Base-by-base conservation (phyloP, 1,140 invertebrate species). In the Dermatophagoides farinae region DNA sequence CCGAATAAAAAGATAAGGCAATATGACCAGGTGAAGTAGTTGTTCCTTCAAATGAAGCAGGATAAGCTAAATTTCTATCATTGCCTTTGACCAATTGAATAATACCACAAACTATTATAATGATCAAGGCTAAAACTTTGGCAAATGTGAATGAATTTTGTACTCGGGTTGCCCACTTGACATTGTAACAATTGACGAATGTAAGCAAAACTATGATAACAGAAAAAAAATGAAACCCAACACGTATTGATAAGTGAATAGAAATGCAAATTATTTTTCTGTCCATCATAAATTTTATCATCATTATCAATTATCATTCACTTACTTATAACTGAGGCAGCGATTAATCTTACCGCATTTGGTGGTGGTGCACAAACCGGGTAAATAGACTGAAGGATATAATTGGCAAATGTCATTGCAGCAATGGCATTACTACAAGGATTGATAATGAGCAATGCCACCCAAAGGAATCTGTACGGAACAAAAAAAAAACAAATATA, bases 401-500 rank as follows among this genome's bases (percentile, higher is more conserved):
- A 96, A 70, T 91, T 83, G 8, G 92, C 88, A 74, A 97, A 97
- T 12, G 91, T 97, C 43, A 97, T 73, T 0, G 88, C 89, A 44
- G 90, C 95, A 63, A 97, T 92, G 18, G 92, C 92, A 75, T 96
- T 97, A 23, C 89, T 89, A 9, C 89, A 90, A 9, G 92, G 92
- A 61, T 90, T 83, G 67, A 91, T 77, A 59, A 92, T 82, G 64
- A 91, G 79, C 57, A 88, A 73, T 1, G 86, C 86, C 31, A 90
- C 89, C 93, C 93, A 98, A 4, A 97, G 77, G 68, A 91, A 60
- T 22, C 58, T 60, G 38, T 46, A 38, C 11, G 5, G 16, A 52
- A 52, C 9, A 52, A 16, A 20, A 20, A 2, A 52, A 14, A 5
- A 38, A 52, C 2, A 22, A 43, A 55, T 5, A 47, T 23, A 47